Base-by-base conservation (phyloP, 2,888 invertebrate genomes). In the Alloscopus bannaensis region DNA sequence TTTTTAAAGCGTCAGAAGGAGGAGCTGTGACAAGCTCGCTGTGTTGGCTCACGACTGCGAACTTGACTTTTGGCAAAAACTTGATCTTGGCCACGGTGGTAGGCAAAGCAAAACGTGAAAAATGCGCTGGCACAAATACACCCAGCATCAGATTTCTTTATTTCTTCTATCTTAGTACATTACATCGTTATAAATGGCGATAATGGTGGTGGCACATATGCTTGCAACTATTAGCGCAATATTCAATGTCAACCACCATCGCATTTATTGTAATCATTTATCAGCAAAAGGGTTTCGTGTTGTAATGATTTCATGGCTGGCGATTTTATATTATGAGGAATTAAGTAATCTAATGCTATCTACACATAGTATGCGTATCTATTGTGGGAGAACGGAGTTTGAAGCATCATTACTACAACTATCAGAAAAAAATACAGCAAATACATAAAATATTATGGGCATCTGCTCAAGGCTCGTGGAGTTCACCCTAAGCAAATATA, bases 71-170 rank as follows among this genome's bases (percentile, higher is more conserved):
- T 59, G 66, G 36, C 60, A 64, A 55, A 3, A 6, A 64, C 70
- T 77, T 77, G 77, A 69, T 77, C 77, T 77, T 77, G 77, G 77
- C 77, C 77, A 77, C 70, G 70, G 50, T 62, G 77, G 42, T 57
- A 64, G 26, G 24, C 57, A 70, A 64, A 70, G 70, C 77, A 70
- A 64, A 45, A 70, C 68, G 36, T 60, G 50, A 6, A 64, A 59
- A 57, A 24, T 36, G 29, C 24, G 24, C n/a, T n/a, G n/a, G n/a
- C 31, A 29, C 26, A 40, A 36, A 36, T 6, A 36, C 36, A 36
- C 8, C 36, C 6, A 13, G 13, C 36, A 8, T 8, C 36, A 36
- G 6, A 8, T 52, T 52, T 20, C 22, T 24, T 18, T 62, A 62
- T 47, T 57, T 28, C 16, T 16, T 57, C 26, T 6, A 66, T 26